Conservation (phyloP, 2,888 invertebrate species). For the Lasius fuliginosus region DNA sequence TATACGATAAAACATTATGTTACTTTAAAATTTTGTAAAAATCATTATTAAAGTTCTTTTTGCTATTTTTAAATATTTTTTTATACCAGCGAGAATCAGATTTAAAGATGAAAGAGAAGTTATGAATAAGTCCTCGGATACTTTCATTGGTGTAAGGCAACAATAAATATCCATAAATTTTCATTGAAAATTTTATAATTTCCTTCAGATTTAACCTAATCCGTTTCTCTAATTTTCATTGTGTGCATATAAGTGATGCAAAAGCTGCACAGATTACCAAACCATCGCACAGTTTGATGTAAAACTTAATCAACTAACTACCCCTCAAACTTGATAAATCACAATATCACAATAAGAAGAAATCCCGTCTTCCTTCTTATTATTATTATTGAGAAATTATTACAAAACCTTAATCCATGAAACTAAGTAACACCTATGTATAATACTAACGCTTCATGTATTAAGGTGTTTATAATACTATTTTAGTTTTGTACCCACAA, state of each 20-base stretch:
- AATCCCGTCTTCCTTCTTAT: constrained; percentile 62
- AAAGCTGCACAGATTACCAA: constrained; percentile 80
- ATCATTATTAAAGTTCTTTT: constrained; percentile 26
- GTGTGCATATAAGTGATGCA: constrained; percentile 76
- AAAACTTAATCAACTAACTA: constrained; percentile 78
- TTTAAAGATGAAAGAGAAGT: constrained; percentile 23
- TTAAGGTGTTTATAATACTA: constrained; percentile 55
- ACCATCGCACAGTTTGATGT: constrained; percentile 76
- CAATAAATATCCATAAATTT: constrained; percentile 6
- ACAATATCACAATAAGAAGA: constrained; percentile 54
- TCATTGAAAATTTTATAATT: constrained; percentile 38
- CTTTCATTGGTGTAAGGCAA: constrained; percentile 32
- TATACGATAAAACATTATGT: not conserved
- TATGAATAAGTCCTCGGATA: not conserved
- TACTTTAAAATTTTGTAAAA: constrained; percentile 18
- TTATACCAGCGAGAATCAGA: constrained; percentile 29
- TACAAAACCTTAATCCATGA: constrained; percentile 64
- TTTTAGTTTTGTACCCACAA: constrained; percentile 72
- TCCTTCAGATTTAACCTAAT: constrained; percentile 35
- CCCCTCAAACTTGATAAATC: constrained; percentile 70
- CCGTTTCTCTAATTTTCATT: constrained; percentile 43
- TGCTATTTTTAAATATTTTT: constrained; percentile 17
- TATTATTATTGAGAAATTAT: constrained; percentile 59
- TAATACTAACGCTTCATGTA: constrained; percentile 61
- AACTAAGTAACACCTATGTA: constrained; percentile 20